Base-by-base conservation (phyloP, 2,113 vertebrate genomes). In the Aspiorhynchus laticeps region DNA sequence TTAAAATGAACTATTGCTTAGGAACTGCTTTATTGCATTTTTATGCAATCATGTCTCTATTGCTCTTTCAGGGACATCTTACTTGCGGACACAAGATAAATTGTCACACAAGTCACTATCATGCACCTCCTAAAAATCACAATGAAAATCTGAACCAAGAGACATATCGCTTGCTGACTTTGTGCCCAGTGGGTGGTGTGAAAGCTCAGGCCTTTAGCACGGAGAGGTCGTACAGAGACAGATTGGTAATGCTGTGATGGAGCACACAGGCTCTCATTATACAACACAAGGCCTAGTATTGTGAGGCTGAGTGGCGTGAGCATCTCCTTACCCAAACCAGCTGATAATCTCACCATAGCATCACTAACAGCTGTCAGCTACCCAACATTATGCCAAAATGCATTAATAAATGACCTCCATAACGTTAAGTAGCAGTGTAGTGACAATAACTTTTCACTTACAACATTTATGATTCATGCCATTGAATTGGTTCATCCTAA, bases 231-330 rank as follows among this genome's bases (percentile, higher is more conserved):
- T 81, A 46, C 61, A 83, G 65, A 90, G 71, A 86, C 88, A 88
- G 89, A 87, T 53, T 80, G 56, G 75, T 91, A 92, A 92, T 87
- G 77, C 82, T 85, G 89, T 93, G 87, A 91, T 88, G 15, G 79
- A 90, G 86, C 84, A 12, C 87, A 90, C 90, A 82, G 91, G 74
- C 87, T 89, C 74, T 90, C 85, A 92, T 93, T 93, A 92, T 83
- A 53, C 87, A 80, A 89, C 88, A 93, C 94, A 94, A 94, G 89
- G 91, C 87, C 24, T 51, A 56, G 83, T 87, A 91, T 94, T 95
- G 93, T 94, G 0, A 75, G 48, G 56, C 83, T 21, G 21, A 75
- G 48, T 76, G 56, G 89, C 48, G 90, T 88, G 78, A 89, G 90
- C 86, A 84, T 85, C 77, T 73, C 41, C 53, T 84, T 83, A 80